Conservation (phyloP, 2,888 invertebrate species). For the Teinopalpus imperialis region DNA sequence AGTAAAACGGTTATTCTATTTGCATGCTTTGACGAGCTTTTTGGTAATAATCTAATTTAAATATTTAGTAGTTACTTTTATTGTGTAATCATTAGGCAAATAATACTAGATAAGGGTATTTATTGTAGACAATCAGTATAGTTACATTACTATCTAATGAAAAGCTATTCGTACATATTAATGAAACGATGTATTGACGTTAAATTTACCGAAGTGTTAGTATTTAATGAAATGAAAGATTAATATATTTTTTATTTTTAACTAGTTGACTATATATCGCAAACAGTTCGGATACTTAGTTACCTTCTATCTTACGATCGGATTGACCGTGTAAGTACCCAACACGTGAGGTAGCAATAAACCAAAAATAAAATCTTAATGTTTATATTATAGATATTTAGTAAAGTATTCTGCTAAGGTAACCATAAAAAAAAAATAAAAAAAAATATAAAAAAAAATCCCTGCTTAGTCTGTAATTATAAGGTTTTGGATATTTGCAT, state of each 20-base stretch:
- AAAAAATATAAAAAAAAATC: conserved; percentile 72
- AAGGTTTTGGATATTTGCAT: conserved; percentile 74
- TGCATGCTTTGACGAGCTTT: conserved; percentile 83
- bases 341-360: conserved; percentile 77
- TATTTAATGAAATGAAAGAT: conserved; percentile 69
- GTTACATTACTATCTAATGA: conserved; percentile 75
- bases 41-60: conserved; percentile 81
- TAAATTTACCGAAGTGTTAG: conserved; percentile 70
- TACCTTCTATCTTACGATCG: conserved; percentile 50
- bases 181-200: conserved; percentile 70
- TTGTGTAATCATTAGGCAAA: conserved; percentile 78
- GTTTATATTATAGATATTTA: conserved; percentile 73
- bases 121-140: conserved; percentile 77
- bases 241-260: conserved; percentile 82
- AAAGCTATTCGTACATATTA: conserved; percentile 76
- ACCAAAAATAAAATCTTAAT: conserved; percentile 80
- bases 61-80: conserved; percentile 76
- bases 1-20: conserved; percentile 77
- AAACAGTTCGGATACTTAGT: conserved; percentile 64
- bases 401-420: conserved; percentile 78
- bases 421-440: conserved; percentile 69
- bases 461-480: conserved; percentile 76
- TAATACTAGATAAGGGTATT: conserved; percentile 78
- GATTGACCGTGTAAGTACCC: conserved; percentile 53
- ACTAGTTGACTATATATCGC: conserved; percentile 77